Percentiles rank a stretch among this genome's conserved stretches.
These are phyloP conservation scores for Oreochromis spilurus DNA, from an alignment of 2,113 vertebrate genomes.

Conservation along the genomic window DNA sequence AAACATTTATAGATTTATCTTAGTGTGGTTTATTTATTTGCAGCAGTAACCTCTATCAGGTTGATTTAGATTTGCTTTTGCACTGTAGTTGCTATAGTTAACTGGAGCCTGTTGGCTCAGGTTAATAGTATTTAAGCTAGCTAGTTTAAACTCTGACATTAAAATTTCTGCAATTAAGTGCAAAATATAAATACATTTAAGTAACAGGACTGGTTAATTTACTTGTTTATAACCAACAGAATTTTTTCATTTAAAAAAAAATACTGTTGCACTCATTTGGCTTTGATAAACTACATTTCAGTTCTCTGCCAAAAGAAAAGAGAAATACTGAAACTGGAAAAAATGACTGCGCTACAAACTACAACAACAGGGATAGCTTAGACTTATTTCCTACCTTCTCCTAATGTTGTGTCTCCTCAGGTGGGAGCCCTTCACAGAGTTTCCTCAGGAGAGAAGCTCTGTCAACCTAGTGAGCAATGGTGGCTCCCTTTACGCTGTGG, in stretches of 20 bases:
- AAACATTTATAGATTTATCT: not conserved
- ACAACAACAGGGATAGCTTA: not conserved
- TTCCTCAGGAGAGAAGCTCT: conserved; percentile 96
- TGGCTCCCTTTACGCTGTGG: conserved; percentile 87
- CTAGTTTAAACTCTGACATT: not conserved
- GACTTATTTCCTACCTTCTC: not conserved
- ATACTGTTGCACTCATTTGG: not conserved
- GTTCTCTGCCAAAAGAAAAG: not conserved
- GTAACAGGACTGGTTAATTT: not conserved
- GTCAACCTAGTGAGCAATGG: conserved; percentile 83
- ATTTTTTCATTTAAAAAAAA: not conserved
- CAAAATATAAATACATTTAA: not conserved
- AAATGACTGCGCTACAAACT: not conserved
- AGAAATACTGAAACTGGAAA: not conserved
- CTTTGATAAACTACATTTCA: not conserved
- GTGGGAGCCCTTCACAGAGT: conserved; percentile 90
- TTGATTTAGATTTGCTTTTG: not conserved
- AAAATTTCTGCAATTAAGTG: not conserved
- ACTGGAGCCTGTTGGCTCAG: not conserved
- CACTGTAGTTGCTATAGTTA: not conserved
- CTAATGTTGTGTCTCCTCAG: conserved; percentile 57
- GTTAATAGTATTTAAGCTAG: not conserved
- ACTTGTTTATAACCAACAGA: not conserved
- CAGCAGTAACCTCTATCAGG: not conserved
- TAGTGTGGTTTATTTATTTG: not conserved